Conservation (phyloP, 2,113 vertebrate species). For the Clarias batrachus region DNA sequence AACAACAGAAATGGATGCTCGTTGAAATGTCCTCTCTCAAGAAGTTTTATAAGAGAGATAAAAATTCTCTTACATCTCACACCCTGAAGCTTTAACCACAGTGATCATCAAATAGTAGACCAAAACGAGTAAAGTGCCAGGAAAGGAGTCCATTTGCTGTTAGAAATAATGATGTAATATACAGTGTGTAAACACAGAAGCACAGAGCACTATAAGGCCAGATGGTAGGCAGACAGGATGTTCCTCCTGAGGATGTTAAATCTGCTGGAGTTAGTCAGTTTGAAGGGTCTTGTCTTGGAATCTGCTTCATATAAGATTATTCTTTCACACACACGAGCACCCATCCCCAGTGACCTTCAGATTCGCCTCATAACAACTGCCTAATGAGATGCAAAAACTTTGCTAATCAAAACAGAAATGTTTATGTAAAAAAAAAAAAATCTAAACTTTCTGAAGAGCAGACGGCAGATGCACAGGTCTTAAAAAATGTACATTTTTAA, state of each 20-base stretch:
- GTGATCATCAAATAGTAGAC: background rate
- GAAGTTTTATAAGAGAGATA: background rate
- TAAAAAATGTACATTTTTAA: background rate
- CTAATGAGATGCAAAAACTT: conserved; percentile 40
- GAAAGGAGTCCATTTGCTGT: background rate
- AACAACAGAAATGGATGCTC: background rate
- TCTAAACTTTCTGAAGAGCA: background rate
- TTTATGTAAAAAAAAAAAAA: background rate
- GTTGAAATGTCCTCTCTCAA: background rate
- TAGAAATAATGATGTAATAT: background rate
- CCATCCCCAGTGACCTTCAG: conserved; percentile 35
- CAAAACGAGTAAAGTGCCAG: background rate
- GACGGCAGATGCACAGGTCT: background rate
- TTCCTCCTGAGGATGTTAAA: conserved; percentile 13
- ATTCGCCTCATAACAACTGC: conserved; percentile 5
- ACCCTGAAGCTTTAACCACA: background rate
- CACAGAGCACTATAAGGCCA: conserved; percentile 11
- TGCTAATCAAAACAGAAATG: conserved; percentile 31
- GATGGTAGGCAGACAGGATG: background rate
- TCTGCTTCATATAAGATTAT: background rate
- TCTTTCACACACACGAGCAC: background rate
- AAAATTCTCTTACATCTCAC: background rate
- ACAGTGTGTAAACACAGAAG: background rate
- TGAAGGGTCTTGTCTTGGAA: background rate
- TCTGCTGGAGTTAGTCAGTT: conserved; percentile 24